These are phyloP conservation scores for Graphium colonna DNA, from an alignment of 2,888 invertebrate species.

Conservation along the genomic window DNA sequence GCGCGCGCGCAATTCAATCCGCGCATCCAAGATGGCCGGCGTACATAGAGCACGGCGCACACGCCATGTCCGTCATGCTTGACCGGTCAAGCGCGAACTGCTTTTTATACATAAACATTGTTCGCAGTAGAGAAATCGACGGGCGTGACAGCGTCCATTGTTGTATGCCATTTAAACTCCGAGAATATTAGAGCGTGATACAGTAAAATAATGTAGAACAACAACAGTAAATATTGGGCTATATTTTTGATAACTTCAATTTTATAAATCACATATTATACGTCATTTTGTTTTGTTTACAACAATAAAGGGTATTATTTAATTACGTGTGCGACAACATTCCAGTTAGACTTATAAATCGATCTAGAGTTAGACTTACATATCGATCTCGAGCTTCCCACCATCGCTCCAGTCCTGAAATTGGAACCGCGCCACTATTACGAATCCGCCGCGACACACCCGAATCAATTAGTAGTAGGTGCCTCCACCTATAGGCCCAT, in stretches of 20 bases:
- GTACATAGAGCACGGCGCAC: conserved; percentile 54
- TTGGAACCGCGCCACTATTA: too few relatives aligned
- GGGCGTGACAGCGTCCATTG: conserved; percentile 73
- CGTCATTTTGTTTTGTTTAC: too few relatives aligned
- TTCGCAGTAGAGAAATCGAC: conserved; percentile 76
- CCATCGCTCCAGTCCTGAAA: too few relatives aligned
- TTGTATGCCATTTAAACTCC: conserved; percentile 66
- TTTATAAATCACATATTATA: neutral
- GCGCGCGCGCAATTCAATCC: conserved; percentile 68
- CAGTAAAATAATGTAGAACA: conserved; percentile 56
- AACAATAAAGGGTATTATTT: too few relatives aligned
- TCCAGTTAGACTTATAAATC: too few relatives aligned
- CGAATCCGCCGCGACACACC: too few relatives aligned
- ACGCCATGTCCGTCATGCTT: conserved; percentile 71
- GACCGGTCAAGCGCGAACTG: conserved; percentile 60
- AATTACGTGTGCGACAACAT: too few relatives aligned
- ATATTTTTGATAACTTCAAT: neutral
- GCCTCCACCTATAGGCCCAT: too few relatives aligned
- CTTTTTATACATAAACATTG: conserved; percentile 77
- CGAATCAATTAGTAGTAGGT: too few relatives aligned
- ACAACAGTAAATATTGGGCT: conserved; percentile 33
- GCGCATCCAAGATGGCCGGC: conserved; percentile 65
- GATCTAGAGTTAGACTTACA: too few relatives aligned
- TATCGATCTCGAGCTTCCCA: too few relatives aligned
- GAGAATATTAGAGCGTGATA: conserved; percentile 75